Percentiles rank a stretch among this genome's conserved stretches.
Evolutionary conservation across 2,888 invertebrate species (phyloP).

Genomic region (Drosophila paramelanica): DNA sequence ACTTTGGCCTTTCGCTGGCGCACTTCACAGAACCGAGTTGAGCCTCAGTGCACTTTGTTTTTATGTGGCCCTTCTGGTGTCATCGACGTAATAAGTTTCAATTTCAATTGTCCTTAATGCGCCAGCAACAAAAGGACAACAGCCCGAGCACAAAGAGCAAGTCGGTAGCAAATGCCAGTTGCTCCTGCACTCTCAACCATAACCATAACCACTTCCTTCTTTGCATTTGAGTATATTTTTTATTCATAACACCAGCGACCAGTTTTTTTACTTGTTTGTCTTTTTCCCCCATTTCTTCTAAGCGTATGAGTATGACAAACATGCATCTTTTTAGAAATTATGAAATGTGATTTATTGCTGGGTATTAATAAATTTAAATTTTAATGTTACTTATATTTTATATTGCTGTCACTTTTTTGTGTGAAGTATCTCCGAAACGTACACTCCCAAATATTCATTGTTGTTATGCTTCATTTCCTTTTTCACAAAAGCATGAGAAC

Average conservation of each 20-base stretch:
- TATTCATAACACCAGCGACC: slow-evolving; percentile 49
- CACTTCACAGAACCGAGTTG: slow-evolving; percentile 15
- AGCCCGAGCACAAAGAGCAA: slow-evolving; percentile 8
- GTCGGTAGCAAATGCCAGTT: slow-evolving; percentile 40
- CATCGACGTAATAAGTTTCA: slow-evolving; percentile 71
- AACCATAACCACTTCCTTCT: slow-evolving; percentile 48
- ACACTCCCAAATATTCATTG: no score
- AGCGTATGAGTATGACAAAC: neutral
- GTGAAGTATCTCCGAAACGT: slow-evolving; percentile 9
- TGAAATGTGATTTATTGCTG: neutral
- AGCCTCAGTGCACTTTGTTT: slow-evolving; percentile 41
- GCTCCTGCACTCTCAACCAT: slow-evolving; percentile 36
- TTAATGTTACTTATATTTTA: neutral
- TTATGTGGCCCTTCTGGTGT: slow-evolving; percentile 44
- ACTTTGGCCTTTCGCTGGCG: slow-evolving; percentile 47
- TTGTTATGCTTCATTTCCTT: slow-evolving; percentile 23
- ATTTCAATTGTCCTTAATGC: slow-evolving; percentile 71
- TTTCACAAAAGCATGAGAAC: slow-evolving; percentile 14
- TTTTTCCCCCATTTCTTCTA: neutral
- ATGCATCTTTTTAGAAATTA: neutral
- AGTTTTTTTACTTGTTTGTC: neutral
- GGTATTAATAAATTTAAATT: no score
- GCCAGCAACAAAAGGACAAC: slow-evolving; percentile 43
- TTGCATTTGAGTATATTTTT: slow-evolving; percentile 45
- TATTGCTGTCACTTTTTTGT: neutral